Evolutionary conservation across 2,888 invertebrate genomes (phyloP).

Genomic region (Lycia hirtaria): DNA sequence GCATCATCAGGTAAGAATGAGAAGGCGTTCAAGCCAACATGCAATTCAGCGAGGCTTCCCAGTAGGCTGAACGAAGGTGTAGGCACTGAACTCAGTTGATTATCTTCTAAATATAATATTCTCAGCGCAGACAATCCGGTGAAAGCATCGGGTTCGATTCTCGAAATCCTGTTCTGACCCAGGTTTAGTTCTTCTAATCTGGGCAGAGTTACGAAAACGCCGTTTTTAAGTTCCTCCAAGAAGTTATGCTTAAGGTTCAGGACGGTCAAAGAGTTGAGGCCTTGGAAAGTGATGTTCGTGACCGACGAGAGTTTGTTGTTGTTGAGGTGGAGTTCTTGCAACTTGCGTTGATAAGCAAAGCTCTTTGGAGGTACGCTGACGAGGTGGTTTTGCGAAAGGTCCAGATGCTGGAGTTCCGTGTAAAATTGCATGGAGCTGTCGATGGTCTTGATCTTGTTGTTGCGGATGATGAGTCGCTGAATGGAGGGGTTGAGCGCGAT

Average conservation of each 20-base stretch:
- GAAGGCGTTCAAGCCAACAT: conserved; percentile 93
- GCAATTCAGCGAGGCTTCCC: conserved; percentile 92
- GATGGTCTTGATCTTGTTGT: conserved; percentile 94
- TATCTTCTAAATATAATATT: conserved; percentile 93
- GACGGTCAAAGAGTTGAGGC: conserved; percentile 91
- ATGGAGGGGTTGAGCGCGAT: conserved; percentile 96
- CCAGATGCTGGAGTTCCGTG: conserved; percentile 93
- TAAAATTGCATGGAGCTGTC: conserved; percentile 96
- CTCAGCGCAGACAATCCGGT: conserved; percentile 90
- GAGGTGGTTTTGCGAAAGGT: conserved; percentile 93
- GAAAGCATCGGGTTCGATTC: conserved; percentile 91
- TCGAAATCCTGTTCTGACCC: conserved; percentile 93
- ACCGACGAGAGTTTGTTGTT: conserved; percentile 94
- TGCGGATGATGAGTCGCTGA: conserved; percentile 92
- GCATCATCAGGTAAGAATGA: conserved; percentile 90
- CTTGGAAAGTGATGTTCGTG: conserved; percentile 92
- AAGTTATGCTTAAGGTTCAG: conserved; percentile 93
- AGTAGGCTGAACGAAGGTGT: conserved; percentile 89
- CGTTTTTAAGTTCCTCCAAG: conserved; percentile 90
- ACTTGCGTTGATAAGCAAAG: conserved; percentile 92
- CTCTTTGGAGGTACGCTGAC: conserved; percentile 92
- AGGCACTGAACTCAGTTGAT: conserved; percentile 91
- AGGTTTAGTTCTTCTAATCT: conserved; percentile 94
- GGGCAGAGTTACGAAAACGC: conserved; percentile 90
- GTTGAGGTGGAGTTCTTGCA: conserved; percentile 93